phyloP scores from a whole-genome alignment of 2,797 vertebrate species.

The Semaprochilodus insignis region DNA sequence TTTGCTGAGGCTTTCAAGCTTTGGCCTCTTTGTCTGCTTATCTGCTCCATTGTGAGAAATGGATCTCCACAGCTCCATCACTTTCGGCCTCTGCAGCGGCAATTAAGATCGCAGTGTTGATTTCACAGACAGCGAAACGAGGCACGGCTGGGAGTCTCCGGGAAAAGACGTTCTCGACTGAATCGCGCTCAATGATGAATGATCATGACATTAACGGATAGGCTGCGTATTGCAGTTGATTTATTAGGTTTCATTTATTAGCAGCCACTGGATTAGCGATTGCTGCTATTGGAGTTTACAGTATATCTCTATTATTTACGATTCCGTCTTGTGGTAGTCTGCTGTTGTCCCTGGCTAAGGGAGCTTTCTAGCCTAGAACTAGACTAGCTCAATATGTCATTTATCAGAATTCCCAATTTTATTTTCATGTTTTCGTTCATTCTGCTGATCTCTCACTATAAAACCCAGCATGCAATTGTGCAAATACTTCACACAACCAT shows the following conservation, averaged over 20 bases:
- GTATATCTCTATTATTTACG: conserved; percentile 14
- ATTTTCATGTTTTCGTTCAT: no score
- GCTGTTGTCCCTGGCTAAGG: background rate
- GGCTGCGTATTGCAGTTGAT: conserved; percentile 2
- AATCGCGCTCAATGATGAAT: background rate
- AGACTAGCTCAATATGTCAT: no score
- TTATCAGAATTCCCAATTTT: no score
- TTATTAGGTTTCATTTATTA: conserved; percentile 16
- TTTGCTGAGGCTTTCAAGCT: background rate
- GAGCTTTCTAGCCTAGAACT: no score
- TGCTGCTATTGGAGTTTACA: conserved; percentile 9
- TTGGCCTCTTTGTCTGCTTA: conserved; percentile 4
- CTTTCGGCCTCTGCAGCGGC: conserved; percentile 29
- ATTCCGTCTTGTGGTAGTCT: background rate
- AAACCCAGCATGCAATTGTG: no score
- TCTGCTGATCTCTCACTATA: no score
- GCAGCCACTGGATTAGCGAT: conserved; percentile 7
- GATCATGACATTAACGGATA: conserved; percentile 9
- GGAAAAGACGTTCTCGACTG: background rate
- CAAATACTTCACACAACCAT: no score
- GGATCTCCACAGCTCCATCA: conserved; percentile 18
- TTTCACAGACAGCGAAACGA: conserved; percentile 24
- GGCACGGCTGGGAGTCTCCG: background rate
- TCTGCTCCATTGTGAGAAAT: conserved; percentile 18
- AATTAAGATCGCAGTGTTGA: conserved; percentile 37